phyloP scores from a whole-genome alignment of 2,888 invertebrate genomes.

The Hermodice carunculata region DNA sequence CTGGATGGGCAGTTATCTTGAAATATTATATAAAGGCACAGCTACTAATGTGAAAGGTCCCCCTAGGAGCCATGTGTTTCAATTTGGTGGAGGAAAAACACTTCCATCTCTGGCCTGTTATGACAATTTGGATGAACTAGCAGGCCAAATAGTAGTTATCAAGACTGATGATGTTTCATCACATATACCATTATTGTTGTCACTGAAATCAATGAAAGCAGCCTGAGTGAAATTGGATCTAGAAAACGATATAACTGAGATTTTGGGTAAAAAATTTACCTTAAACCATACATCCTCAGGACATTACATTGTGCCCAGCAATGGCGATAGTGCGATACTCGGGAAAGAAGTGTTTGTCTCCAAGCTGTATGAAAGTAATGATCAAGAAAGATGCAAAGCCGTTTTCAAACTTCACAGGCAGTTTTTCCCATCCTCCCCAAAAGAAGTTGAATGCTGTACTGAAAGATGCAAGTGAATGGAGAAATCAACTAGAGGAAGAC shows the following conservation, averaged over 20 bases:
- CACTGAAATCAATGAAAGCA: conserved; percentile 31
- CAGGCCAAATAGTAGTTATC: neutral
- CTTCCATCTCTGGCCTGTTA: neutral
- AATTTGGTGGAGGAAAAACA: conserved; percentile 7
- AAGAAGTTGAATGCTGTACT: conserved; percentile 7
- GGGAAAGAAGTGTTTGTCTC: neutral
- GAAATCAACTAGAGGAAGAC: neutral
- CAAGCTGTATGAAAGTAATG: neutral
- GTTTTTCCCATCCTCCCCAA: conserved; percentile 3
- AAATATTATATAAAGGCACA: neutral
- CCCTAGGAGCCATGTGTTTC: neutral
- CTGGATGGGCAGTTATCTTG: conserved; percentile 15
- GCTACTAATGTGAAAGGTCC: neutral
- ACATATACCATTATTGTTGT: conserved; percentile 31
- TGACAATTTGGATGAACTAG: neutral
- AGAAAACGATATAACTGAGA: conserved; percentile 36
- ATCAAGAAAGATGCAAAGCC: neutral
- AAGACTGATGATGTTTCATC: conserved; percentile 24
- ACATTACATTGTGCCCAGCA: conserved; percentile 36
- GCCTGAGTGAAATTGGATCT: conserved; percentile 35
- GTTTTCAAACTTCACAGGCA: conserved; percentile 7
- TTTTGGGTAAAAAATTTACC: conserved; percentile 33
- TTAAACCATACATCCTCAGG: conserved; percentile 30
- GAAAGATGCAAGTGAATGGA: conserved; percentile 15
- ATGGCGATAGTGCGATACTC: conserved; percentile 10